These are phyloP conservation scores for Typhlomys cinereus DNA, from an alignment of 2,113 vertebrate species.

Conservation along the genomic window DNA sequence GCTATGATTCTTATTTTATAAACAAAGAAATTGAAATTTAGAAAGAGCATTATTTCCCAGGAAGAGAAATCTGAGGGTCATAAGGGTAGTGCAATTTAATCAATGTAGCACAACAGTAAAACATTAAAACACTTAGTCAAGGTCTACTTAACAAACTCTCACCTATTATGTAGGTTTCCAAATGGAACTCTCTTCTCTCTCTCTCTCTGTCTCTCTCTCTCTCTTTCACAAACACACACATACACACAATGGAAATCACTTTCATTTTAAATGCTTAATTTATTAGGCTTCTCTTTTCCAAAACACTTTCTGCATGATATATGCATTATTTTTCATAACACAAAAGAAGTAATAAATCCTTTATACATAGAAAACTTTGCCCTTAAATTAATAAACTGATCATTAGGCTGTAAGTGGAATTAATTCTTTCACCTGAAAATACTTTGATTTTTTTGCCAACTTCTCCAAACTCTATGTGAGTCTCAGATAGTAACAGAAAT, in stretches of 20 bases:
- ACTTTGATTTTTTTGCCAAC: neutral
- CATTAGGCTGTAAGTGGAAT: neutral
- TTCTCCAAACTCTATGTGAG: neutral
- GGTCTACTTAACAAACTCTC: neutral
- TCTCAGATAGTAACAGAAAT: neutral
- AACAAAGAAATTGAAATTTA: neutral
- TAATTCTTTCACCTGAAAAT: neutral
- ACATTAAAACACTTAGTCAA: neutral
- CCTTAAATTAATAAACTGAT: neutral
- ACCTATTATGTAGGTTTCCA: neutral
- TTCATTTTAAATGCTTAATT: neutral
- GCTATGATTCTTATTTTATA: neutral
- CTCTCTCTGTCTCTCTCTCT: no score
- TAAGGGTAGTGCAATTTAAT: neutral
- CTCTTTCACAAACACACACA: no score
- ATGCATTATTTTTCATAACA: neutral
- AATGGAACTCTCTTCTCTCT: no score
- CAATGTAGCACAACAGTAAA: neutral
- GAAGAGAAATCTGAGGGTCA: slow-evolving; percentile 11
- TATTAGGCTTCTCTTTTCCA: neutral
- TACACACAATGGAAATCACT: neutral
- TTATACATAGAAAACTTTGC: neutral
- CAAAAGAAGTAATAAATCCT: neutral
- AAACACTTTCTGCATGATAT: neutral
- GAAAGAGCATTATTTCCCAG: slow-evolving; percentile 11